Percentiles rank a stretch among this genome's conserved stretches.
phyloP scores from a whole-genome alignment of 2,113 vertebrate genomes.

The Pristiophorus japonicus region DNA sequence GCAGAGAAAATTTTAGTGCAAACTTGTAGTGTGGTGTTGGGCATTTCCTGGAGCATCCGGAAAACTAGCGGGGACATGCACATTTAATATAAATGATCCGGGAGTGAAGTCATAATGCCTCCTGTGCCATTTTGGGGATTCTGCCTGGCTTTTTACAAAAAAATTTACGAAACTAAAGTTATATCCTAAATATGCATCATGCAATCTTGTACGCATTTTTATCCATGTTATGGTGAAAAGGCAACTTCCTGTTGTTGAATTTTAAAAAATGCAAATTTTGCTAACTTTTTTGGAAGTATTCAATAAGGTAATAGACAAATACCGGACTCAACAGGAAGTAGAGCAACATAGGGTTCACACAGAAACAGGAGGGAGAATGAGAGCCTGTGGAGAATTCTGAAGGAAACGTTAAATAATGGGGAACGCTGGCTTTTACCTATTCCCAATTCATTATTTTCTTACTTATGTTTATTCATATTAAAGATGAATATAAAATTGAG shows the following conservation, averaged over 20 bases:
- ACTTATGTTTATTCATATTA: too few relatives aligned
- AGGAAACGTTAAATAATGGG: neutral
- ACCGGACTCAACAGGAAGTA: neutral
- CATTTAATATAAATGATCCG: neutral
- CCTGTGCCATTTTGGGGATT: neutral
- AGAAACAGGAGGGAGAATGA: neutral
- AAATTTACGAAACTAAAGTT: too few relatives aligned
- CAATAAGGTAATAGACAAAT: neutral
- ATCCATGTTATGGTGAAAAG: neutral
- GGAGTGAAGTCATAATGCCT: neutral
- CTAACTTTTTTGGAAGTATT: neutral
- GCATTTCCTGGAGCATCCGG: neutral
- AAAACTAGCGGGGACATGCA: neutral
- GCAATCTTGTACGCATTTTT: neutral
- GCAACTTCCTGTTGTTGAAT: neutral
- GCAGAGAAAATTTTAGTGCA: neutral
- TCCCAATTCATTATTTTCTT: neutral
- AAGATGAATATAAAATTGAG: too few relatives aligned
- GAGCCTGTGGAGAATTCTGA: neutral
- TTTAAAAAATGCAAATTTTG: neutral
- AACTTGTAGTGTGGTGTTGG: neutral
- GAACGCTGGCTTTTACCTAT: neutral
- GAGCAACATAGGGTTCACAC: neutral
- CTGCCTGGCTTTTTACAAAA: too few relatives aligned
- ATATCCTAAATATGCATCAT: neutral